Conservation (phyloP, 2,113 vertebrate species). For the Sorex fumeus region DNA sequence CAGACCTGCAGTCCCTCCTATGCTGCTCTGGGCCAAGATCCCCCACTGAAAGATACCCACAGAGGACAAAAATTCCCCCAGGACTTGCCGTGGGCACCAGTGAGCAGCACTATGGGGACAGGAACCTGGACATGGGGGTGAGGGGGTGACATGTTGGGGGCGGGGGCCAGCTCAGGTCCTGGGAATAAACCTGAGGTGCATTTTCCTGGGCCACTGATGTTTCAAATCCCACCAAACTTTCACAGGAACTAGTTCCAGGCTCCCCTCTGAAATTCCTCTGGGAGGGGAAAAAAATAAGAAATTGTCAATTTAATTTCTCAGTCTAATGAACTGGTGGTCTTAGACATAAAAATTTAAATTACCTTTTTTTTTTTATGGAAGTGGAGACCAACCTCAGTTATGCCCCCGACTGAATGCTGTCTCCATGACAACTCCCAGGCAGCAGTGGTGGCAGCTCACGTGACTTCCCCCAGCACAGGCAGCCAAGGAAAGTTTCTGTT, state of each 20-base stretch:
- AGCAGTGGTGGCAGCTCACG: conserved; percentile 47
- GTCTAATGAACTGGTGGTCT: conserved; percentile 84
- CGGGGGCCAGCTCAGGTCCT: background rate
- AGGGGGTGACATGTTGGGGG: background rate
- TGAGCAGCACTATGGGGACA: background rate
- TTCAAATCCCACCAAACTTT: conserved; percentile 28
- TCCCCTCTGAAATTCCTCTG: conserved; percentile 39
- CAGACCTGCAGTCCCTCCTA: background rate
- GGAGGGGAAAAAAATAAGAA: background rate
- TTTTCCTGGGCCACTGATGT: background rate
- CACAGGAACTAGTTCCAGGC: background rate
- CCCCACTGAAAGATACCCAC: background rate
- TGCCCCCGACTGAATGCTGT: conserved; percentile 82
- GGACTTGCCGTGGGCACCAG: background rate
- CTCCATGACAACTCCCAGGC: conserved; percentile 88
- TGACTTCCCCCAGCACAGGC: conserved; percentile 79
- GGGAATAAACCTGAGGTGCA: background rate
- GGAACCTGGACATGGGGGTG: too few species aligned
- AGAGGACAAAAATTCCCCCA: background rate
- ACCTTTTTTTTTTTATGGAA: conserved; percentile 80
- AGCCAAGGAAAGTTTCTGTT: conserved; percentile 75
- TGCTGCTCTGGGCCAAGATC: background rate
- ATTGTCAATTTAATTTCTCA: conserved; percentile 84
- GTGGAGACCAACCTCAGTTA: conserved; percentile 86
- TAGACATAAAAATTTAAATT: conserved; percentile 89